These are phyloP conservation scores for Paedocypris sp. DNA, from an alignment of 2,113 vertebrate species.

Conservation along the genomic window DNA sequence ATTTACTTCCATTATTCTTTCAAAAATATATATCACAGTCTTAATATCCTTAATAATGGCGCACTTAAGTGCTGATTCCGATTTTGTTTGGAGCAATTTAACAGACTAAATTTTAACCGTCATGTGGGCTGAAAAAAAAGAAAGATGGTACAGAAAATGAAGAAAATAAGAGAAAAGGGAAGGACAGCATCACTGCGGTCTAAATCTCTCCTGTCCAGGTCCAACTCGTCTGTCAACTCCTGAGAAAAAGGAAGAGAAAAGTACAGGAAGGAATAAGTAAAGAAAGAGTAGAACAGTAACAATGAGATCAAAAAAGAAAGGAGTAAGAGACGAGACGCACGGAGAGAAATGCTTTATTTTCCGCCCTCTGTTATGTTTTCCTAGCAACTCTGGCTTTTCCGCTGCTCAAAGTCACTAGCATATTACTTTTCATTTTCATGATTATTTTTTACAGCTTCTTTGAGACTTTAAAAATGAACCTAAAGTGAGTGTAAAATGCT, in stretches of 20 bases:
- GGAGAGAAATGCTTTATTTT: too few relatives aligned
- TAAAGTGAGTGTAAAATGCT: too few relatives aligned
- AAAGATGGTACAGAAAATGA: conserved; percentile 35
- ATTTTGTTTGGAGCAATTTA: conserved; percentile 27
- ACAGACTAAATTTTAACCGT: conserved; percentile 34
- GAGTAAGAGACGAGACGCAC: neutral
- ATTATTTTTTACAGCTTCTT: too few relatives aligned
- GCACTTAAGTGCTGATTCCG: too few relatives aligned
- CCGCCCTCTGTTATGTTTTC: too few relatives aligned
- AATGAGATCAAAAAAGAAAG: neutral
- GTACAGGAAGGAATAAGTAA: conserved; percentile 8
- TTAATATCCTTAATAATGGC: too few relatives aligned
- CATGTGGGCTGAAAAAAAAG: conserved; percentile 29
- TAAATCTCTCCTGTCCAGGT: conserved; percentile 47
- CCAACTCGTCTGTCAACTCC: conserved; percentile 54
- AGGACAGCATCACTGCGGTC: conserved; percentile 50
- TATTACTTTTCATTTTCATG: too few relatives aligned
- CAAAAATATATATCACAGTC: conserved; percentile 15
- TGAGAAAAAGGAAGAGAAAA: conserved; percentile 37
- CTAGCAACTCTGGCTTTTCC: too few relatives aligned
- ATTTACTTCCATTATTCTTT: conserved; percentile 8
- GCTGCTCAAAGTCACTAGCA: too few relatives aligned
- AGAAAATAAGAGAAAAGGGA: conserved; percentile 34
- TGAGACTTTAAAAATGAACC: too few relatives aligned
- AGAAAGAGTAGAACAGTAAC: neutral